A percentile compares a stretch with the other conserved stretches of the same genome.
These are phyloP conservation scores for Telmatherina bonti DNA, from an alignment of 2,797 vertebrate species.

Conservation along the genomic window DNA sequence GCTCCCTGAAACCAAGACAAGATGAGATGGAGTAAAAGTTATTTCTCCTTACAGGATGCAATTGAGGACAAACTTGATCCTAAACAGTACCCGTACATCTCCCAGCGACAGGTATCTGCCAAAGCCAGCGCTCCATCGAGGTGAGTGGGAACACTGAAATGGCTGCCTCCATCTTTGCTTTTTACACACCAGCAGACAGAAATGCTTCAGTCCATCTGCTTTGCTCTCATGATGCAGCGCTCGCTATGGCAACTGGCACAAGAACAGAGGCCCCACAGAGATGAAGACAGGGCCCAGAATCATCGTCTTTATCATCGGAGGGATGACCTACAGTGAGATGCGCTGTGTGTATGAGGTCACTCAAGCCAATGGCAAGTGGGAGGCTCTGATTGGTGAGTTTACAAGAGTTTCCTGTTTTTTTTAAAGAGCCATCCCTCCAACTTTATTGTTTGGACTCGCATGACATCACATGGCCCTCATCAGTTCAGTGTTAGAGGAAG, in stretches of 20 bases:
- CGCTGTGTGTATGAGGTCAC: conserved; percentile 98
- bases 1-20: not conserved
- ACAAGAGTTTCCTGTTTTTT: not conserved
- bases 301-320: conserved; percentile 96
- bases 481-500: not conserved
- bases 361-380: conserved; percentile 98
- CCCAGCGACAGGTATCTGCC: conserved; percentile 91
- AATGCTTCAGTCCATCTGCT: not conserved
- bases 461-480: not conserved
- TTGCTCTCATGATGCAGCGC: conserved; percentile 80
- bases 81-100: conserved; percentile 96
- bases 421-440: not conserved
- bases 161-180: too few species aligned
- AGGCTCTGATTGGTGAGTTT: conserved; percentile 94
- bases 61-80: conserved; percentile 97
- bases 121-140: conserved; percentile 93
- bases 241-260: conserved; percentile 99
- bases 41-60: conserved; percentile 85
- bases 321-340: conserved; percentile 95
- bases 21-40: not conserved
- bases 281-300: conserved; percentile 94
- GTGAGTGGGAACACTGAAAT: conserved; percentile 62
- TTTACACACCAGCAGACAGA: too few species aligned
- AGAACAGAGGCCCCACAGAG: conserved; percentile 96
- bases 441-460: not conserved